phyloP scores from a whole-genome alignment of 2,797 vertebrate species.

The Schizopygopsis malacanthus region DNA sequence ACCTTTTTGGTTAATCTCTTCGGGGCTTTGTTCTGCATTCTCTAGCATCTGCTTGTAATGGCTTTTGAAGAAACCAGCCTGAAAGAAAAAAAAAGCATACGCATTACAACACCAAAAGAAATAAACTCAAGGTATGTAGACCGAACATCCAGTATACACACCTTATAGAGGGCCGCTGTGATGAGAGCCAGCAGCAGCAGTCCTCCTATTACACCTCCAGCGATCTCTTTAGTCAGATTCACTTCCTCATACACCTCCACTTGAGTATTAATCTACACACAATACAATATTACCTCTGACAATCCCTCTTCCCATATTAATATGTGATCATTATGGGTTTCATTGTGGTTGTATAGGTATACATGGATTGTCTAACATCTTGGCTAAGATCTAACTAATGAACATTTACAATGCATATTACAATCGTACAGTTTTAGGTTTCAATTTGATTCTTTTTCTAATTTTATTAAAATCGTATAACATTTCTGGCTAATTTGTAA shows the following conservation, averaged over 20 bases:
- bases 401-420: background rate
- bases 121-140: background rate
- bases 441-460: background rate
- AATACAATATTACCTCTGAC: background rate
- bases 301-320: background rate
- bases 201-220: constrained; percentile 81
- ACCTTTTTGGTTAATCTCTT: background rate
- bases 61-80: constrained; percentile 90
- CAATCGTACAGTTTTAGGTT: background rate
- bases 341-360: too few relatives aligned
- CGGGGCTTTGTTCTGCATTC: constrained; percentile 38
- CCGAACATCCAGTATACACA: background rate
- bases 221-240: constrained; percentile 78
- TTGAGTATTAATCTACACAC: constrained; percentile 76
- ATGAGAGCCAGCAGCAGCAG: constrained; percentile 79
- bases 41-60: constrained; percentile 80
- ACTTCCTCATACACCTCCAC: constrained; percentile 75
- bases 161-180: constrained; percentile 60
- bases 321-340: too few relatives aligned
- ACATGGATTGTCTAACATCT: too few relatives aligned
- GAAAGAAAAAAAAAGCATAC: background rate
- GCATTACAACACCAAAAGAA: background rate
- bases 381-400: background rate
- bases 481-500: background rate
- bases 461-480: background rate